Percentiles rank a stretch among this genome's conserved stretches.
Evolutionary conservation across 2,888 invertebrate genomes (phyloP).

Genomic region (Meloe dianella): DNA sequence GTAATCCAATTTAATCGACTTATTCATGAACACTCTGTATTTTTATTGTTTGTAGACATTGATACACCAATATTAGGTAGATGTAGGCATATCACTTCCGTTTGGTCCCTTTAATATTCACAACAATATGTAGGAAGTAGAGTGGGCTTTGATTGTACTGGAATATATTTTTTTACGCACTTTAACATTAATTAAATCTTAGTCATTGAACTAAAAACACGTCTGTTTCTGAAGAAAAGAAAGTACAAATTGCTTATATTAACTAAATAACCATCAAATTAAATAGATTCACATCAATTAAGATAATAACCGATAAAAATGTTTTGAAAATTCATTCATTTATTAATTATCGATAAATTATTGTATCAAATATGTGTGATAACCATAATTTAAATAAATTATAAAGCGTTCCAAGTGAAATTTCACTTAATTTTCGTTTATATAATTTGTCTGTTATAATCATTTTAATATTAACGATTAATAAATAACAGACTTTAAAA

Average conservation of each 20-base stretch:
- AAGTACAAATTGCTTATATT: neutral
- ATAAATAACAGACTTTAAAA: neutral
- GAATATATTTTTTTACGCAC: neutral
- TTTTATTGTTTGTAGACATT: neutral
- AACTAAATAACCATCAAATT: neutral
- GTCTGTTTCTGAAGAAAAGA: too few relatives aligned
- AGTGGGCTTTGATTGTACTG: neutral
- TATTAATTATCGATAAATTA: conserved; percentile 9
- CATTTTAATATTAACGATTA: neutral
- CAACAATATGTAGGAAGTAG: conserved; percentile 26
- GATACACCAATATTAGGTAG: conserved; percentile 9
- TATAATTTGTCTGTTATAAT: conserved; percentile 7
- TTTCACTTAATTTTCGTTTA: neutral
- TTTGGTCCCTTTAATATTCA: conserved; percentile 34
- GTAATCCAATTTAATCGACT: neutral
- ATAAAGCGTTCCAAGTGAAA: neutral
- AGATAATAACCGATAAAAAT: neutral
- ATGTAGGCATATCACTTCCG: conserved; percentile 32
- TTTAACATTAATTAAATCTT: neutral
- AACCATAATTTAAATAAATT: conserved; percentile 7
- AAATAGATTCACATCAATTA: conserved; percentile 10
- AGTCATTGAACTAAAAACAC: too few relatives aligned
- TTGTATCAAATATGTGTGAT: neutral
- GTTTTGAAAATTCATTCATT: neutral
- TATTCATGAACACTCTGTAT: neutral